These are phyloP conservation scores for Pteropus rufus DNA, from an alignment of 2,797 vertebrate genomes.

Conservation along the genomic window DNA sequence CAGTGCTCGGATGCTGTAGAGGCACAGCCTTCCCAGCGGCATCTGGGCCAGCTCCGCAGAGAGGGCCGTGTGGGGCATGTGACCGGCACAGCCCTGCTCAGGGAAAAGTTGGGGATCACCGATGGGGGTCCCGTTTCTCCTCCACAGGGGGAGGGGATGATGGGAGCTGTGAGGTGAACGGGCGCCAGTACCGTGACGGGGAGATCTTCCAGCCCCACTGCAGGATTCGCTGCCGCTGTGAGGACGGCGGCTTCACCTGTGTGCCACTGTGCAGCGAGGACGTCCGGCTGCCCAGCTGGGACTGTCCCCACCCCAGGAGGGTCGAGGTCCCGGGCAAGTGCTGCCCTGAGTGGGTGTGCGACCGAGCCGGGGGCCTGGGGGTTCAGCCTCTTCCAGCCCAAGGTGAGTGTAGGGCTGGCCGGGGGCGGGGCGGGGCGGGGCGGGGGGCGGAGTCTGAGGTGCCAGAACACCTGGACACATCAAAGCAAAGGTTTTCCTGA, in stretches of 20 bases:
- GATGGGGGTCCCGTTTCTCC: background rate
- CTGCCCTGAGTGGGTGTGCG: constrained; percentile 95
- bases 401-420: constrained; percentile 40
- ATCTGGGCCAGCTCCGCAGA: background rate
- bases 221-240: constrained; percentile 88
- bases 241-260: constrained; percentile 90
- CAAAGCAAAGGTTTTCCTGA: background rate
- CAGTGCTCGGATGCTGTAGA: background rate
- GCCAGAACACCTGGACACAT: rapidly evolving
- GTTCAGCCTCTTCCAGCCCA: background rate
- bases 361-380: constrained; percentile 80
- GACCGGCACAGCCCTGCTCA: background rate
- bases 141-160: constrained; percentile 85
- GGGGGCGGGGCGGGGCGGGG: rapidly evolving
- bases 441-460: rapidly evolving
- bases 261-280: constrained; percentile 88
- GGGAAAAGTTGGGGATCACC: background rate
- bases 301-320: constrained; percentile 89
- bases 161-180: constrained; percentile 89
- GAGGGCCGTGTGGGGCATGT: rapidly evolving
- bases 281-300: constrained; percentile 85
- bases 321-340: constrained; percentile 90
- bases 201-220: constrained; percentile 95
- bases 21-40: rapidly evolving
- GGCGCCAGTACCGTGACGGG: constrained; percentile 87